Base-by-base conservation (phyloP, 2,113 vertebrate genomes). In the Taurulus bubalis region DNA sequence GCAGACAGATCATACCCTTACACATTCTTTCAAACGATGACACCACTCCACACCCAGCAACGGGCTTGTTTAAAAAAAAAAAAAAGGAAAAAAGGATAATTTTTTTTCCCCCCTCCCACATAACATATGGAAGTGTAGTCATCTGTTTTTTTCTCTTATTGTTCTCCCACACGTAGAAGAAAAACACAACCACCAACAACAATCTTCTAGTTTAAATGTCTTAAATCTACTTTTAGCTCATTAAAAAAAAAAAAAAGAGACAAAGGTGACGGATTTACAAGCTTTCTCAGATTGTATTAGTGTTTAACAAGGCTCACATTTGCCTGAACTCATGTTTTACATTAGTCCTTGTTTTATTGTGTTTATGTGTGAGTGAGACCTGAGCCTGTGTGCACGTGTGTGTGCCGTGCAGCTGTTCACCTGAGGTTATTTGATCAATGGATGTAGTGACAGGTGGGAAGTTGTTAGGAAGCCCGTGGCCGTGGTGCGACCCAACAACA, bases 371-470 rank as follows among this genome's bases (percentile, higher is more conserved):
- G 51, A 26, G 71, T 68, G 66, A 75, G 49, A 73, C 38, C 49
- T 71, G 36, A 7, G 10, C 18, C 56, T 56, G 58, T 56, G 71
- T 59, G 56, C 49, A 65, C 24, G 42, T 4, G 5, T 62, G 24
- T 24, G 51, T 32, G 55, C 49, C 8, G 3, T 45, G 81, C 86
- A 90, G 90, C 92, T 90, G 88, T 83, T 90, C 76, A 88, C 88
- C 84, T 88, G 75, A 73, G 68, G 69, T 70, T 76, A 82, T 83
- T 69, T 82, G 69, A 82, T 80, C 77, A 79, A 84, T 84, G 47
- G 67, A 68, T 56, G 30, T 53, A 65, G 65, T 32, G 53, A 88
- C 89, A 90, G 88, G 80, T 87, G 76, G 77, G 65, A 71, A 65
- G 79, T 78, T 71, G 71, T 47, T n/a, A 51, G 38, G 45, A 64